phyloP scores from a whole-genome alignment of 1,140 invertebrate species.

The Coelopa frigida region DNA sequence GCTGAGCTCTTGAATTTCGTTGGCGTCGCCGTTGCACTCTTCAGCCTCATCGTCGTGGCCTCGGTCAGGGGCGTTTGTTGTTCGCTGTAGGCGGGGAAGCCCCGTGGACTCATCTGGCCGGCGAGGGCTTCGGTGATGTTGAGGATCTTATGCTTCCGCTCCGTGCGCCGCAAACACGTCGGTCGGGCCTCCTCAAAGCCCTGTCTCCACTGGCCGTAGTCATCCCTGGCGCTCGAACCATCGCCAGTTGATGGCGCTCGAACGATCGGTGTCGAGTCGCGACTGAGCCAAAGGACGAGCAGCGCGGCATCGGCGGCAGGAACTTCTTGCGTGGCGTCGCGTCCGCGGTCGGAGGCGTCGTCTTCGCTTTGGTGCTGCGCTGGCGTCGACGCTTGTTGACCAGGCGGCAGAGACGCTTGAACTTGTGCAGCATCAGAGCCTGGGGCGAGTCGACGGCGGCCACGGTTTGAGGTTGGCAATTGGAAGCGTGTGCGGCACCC shows the following conservation, averaged over 20 bases:
- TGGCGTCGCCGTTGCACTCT: not conserved
- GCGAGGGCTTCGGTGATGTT: conserved; percentile 39
- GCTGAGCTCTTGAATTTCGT: conserved; percentile 26
- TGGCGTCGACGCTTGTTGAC: conserved; percentile 11
- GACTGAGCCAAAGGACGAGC: conserved; percentile 28
- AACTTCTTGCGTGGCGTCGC: not conserved
- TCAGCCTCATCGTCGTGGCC: too few relatives aligned
- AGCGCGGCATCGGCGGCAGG: conserved; percentile 29
- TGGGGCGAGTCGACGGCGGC: too few relatives aligned
- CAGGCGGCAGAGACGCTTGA: conserved; percentile 18
- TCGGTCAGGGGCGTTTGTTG: too few relatives aligned
- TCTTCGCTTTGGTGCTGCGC: conserved; percentile 1
- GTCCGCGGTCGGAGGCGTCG: conserved; percentile 11
- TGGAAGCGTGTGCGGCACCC: too few relatives aligned
- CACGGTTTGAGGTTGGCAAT: too few relatives aligned
- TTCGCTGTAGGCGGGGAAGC: conserved; percentile 34
- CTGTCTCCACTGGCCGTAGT: too few relatives aligned
- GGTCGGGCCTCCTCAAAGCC: too few relatives aligned
- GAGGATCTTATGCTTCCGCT: conserved; percentile 32
- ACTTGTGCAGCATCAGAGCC: conserved; percentile 17
- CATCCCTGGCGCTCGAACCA: too few relatives aligned
- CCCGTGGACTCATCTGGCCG: conserved; percentile 31
- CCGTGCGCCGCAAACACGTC: too few relatives aligned
- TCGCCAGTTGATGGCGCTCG: too few relatives aligned
- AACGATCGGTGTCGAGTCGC: conserved; percentile 16